Base-by-base conservation (phyloP, 2,888 invertebrate genomes). In the Rhagonycha fulva region DNA sequence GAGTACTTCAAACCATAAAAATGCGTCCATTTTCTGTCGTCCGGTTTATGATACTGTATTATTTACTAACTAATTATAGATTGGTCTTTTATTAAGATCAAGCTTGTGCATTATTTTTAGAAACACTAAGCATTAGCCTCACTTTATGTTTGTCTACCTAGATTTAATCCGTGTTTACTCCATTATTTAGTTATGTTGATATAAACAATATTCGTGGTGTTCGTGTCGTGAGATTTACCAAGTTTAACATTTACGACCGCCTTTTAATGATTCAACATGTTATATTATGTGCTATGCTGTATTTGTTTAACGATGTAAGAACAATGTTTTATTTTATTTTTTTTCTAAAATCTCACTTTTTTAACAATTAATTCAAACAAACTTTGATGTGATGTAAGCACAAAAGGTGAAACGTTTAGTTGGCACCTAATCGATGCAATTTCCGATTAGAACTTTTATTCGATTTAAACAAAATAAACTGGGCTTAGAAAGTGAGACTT, bases 11-110 rank as follows among this genome's bases (percentile, higher is more conserved):
- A 61, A 71, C 14, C 24, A 26, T 62, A 71, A 26, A 62, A 62
- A 62, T 23, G 71, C 71, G 62, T 71, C 62, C 71, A 71, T 71
- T 28, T 30, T 68, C 14, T 30, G 24, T 28, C 28, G 68, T 30
- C 11, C 26, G 30, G 14, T 66, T n/a, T 12, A 66, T 66, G 19
- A 66, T 23, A 23, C 24, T 23, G 63, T 63, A 68, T 26, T 19
- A 28, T 68, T 68, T 68, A 28, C 14, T 14, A 28, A 68, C 68
- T 68, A 68, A 68, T 30, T 68, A 68, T 68, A 68, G 30, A 68
- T 66, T n/a, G 11, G 63, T 66, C 26, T 26, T 66, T 66, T 66
- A 66, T 66, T 66, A 47, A 47, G 47, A 47, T 47, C 47, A 47
- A 47, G 47, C 47, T 47, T 47, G 47, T 47, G 47, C 47, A 47